Percentiles rank a stretch among this genome's conserved stretches.
Evolutionary conservation across 2,888 invertebrate species (phyloP).

Genomic region (Hipparchia sbordonii): DNA sequence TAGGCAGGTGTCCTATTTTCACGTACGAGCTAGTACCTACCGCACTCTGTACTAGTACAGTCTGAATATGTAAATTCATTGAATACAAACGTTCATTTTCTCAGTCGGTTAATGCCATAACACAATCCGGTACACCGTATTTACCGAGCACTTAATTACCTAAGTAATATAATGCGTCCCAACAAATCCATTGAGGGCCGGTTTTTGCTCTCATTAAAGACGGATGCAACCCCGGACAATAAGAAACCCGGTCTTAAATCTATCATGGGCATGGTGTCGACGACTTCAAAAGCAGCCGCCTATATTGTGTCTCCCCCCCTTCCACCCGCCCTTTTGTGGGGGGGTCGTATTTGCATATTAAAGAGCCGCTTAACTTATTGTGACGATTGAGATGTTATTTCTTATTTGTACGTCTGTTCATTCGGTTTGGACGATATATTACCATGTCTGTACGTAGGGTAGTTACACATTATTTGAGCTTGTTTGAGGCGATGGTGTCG

Average conservation of each 20-base stretch:
- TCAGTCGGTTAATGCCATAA: not conserved
- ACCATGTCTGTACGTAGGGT: conserved; percentile 16
- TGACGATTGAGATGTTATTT: conserved; percentile 46
- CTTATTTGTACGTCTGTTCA: conserved; percentile 34
- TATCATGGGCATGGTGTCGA: conserved; percentile 49
- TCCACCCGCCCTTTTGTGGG: conserved; percentile 43
- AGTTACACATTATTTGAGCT: not conserved
- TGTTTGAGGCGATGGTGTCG: not conserved
- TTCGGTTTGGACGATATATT: conserved; percentile 24
- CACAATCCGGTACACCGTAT: conserved; percentile 3
- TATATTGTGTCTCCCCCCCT: conserved; percentile 50
- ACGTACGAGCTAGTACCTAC: too few relatives aligned
- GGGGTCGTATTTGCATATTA: conserved; percentile 63
- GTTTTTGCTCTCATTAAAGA: conserved; percentile 39
- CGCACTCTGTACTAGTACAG: too few relatives aligned
- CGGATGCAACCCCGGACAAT: conserved; percentile 38
- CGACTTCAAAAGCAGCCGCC: conserved; percentile 65
- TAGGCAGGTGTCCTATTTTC: too few relatives aligned
- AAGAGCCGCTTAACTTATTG: conserved; percentile 51
- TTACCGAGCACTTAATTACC: conserved; percentile 34
- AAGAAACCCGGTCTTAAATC: conserved; percentile 37
- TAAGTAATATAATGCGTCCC: conserved; percentile 32
- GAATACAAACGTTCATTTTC: not conserved
- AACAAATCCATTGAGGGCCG: conserved; percentile 31
- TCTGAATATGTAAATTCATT: too few relatives aligned